Evolutionary conservation across 2,797 vertebrate genomes (phyloP), one percentile per base, ranked within the genome.

Genomic region (Schizopygopsis pylzovi): DNA sequence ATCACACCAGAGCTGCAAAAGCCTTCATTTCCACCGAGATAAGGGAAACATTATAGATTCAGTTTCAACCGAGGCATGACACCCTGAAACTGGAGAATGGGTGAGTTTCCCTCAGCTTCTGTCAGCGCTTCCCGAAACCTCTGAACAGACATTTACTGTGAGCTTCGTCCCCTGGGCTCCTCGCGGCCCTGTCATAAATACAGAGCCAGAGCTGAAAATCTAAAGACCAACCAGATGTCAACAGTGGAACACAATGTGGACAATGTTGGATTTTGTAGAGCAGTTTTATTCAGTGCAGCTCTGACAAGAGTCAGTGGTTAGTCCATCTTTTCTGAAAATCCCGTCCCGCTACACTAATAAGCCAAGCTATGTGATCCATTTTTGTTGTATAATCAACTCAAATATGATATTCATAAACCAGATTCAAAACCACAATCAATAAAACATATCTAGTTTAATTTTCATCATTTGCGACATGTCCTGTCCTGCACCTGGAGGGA

Each of bases 11-110:
- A 72, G 37, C 33, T 54, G 67, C 92, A 93, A 91, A 92, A 90
- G 91, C 85, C 93, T 94, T 94, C 91, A 93, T 94, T 95, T 95
- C 91, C 93, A 94, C 91, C 91, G 89, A 95, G 95, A 95, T 94
- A 93, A 94, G 93, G 37, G 92, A 94, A 91, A 92, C 91, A 92
- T 94, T 94, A 92, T 83, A 63, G 92, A 91, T 93, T 94, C 90
- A 88, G 89, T 91, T 91, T 90, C 90, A 92, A 87, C 85, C 92
- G 91, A 91, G 91, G 91, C 91, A 85, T 84, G 47, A 79, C 87
- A 83, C 75, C 61, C 85, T 43, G 87, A 89, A 90, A 91, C 90
- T 18, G 82, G 86, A 90, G 86, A 89, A 87, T 90, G 85, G 82
- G 88, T 88, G 91, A 91, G 90, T 93, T 94, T 94, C 92, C 91